Conservation (phyloP, 2,113 vertebrate genomes). For the Thomomys bottae region DNA sequence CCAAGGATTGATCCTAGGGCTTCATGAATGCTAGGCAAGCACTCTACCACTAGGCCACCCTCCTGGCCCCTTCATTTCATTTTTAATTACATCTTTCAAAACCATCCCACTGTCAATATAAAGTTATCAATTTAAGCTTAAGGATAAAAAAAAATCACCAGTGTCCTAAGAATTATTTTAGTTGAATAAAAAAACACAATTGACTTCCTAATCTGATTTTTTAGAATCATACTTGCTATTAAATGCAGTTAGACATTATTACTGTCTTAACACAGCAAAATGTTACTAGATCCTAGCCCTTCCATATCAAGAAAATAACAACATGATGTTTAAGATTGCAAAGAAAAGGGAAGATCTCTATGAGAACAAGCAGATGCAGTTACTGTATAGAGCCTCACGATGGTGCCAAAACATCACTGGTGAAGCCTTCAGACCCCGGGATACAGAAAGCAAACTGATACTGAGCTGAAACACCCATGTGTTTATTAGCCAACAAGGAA, state of each 20-base stretch:
- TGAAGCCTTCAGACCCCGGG: not conserved
- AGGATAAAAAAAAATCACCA: conserved; percentile 1
- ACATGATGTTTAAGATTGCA: conserved; percentile 26
- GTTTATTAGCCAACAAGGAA: conserved; percentile 23
- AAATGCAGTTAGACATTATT: not conserved
- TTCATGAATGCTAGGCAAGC: too few species aligned
- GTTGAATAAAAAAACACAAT: conserved; percentile 23
- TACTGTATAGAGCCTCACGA: conserved; percentile 71
- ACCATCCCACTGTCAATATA: not conserved
- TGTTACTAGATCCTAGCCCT: not conserved
- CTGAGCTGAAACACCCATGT: conserved; percentile 7
- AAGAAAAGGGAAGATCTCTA: not conserved
- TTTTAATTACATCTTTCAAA: not conserved
- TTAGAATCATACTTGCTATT: not conserved
- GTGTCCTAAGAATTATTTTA: conserved; percentile 5
- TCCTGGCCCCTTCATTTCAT: not conserved
- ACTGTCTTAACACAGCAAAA: not conserved
- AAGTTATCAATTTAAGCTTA: conserved; percentile 15
- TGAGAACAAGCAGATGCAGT: conserved; percentile 51
- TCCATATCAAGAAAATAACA: conserved; percentile 21
- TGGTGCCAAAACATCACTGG: conserved; percentile 73
- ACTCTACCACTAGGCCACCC: too few species aligned
- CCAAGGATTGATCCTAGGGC: too few species aligned
- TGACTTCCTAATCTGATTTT: conserved; percentile 36
- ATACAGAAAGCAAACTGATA: not conserved